Conservation (phyloP, 2,113 vertebrate genomes). For the Scartelaos histophorus region DNA sequence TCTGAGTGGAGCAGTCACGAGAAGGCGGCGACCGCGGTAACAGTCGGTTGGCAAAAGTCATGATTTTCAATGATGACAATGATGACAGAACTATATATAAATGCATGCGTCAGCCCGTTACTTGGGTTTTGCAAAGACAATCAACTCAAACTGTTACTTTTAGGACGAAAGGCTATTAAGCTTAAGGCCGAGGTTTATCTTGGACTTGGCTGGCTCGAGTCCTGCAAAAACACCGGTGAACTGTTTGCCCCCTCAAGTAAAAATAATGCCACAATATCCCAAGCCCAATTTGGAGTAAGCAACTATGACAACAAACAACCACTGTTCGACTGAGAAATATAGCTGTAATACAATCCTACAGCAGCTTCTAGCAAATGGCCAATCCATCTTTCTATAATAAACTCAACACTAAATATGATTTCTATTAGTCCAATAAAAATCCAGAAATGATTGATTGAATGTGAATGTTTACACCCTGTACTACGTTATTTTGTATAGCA, state of each 20-base stretch:
- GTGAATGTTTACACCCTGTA: no score
- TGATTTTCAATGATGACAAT: conserved; percentile 5
- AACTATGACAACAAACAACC: not conserved
- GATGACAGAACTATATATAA: not conserved
- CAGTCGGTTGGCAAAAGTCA: conserved; percentile 19
- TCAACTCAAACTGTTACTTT: not conserved
- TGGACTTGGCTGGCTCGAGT: not conserved
- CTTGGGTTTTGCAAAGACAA: not conserved
- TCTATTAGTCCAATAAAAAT: not conserved
- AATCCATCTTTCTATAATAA: not conserved
- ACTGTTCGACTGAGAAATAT: no score
- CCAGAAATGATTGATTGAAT: no score
- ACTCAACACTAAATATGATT: not conserved
- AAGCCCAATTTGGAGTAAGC: not conserved
- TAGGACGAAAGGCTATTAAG: no score
- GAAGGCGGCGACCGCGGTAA: conserved; percentile 36
- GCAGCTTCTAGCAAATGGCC: not conserved
- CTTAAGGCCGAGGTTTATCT: not conserved
- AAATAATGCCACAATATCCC: not conserved
- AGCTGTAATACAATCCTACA: not conserved
- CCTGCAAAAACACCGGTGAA: not conserved
- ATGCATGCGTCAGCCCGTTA: not conserved
- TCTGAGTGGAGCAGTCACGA: conserved; percentile 39
- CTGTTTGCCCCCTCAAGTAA: no score
- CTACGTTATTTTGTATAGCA: no score